Evolutionary conservation across 2,113 vertebrate genomes (phyloP), one percentile per base, ranked within the genome.

Genomic region (Nasalis larvatus): DNA sequence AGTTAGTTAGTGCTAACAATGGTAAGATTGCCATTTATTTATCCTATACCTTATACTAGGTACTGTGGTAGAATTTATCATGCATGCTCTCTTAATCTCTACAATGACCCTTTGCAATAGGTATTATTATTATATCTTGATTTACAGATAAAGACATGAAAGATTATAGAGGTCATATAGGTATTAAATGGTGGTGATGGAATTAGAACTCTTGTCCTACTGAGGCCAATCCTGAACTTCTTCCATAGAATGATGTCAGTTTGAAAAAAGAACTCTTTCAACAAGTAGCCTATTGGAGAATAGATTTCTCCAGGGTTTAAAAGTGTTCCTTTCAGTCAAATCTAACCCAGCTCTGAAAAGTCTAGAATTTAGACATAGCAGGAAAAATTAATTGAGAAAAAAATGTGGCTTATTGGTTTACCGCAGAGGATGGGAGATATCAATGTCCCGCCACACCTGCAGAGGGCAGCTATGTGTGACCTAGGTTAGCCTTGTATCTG

Each of bases 201-300:
- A 14, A 74, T 92, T 86, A 54, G 56, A 54, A 78, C 7, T 9
- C 23, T 77, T 1, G 4, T 20, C 14, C 8, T 74, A 69, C 60
- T 69, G 56, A 87, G 92, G 56, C 42, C n/a, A 80, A 86, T 58
- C 0, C 3, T 76, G 23, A 74, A 16, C 3, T 35, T 14, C 63
- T 88, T n/a, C 35, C 14, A 1, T 32, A 76, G 66, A 71, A 76
- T 45, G 25, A 5, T 49, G 5, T 66, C 21, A 17, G 9, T 92
- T n/a, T 69, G 81, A 84, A 96, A 66, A 23, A 89, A 58, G 23
- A 96, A 60, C 32, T 63, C 88, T 77, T 85, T 40, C 58, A 91
- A 45, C 32, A 94, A 71, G 25, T 76, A 63, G 60, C 30, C 8
- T 52, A 21, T 25, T 45, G 10, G 52, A 25, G 25, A 40, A 86